A percentile compares a stretch with the other conserved stretches of the same genome.
phyloP scores from a whole-genome alignment of 1,140 invertebrate species.

The Drosophila arizonae region DNA sequence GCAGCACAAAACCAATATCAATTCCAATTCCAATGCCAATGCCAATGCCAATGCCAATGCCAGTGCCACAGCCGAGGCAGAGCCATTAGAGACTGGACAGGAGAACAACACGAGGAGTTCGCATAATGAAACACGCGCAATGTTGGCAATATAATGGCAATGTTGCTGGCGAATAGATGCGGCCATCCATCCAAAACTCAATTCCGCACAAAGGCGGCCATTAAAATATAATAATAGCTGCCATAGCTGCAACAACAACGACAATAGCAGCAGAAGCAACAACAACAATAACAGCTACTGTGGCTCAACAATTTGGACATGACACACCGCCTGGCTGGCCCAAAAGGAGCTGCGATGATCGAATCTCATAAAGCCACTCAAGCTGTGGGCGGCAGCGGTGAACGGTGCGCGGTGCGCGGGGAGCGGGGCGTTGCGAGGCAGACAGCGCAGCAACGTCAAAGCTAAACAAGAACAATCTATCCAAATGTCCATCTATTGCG shows the following conservation, averaged over 20 bases:
- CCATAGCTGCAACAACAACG: slow-evolving; percentile 40
- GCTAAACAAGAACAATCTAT: slow-evolving; percentile 82
- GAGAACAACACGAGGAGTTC: slow-evolving; percentile 17
- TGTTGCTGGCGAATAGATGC: slow-evolving; percentile 55
- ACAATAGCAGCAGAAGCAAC: slow-evolving; percentile 18
- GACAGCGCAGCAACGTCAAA: slow-evolving; percentile 57
- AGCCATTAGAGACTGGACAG: slow-evolving; percentile 63
- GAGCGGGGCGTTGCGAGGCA: not conserved
- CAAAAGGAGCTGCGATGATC: slow-evolving; percentile 56
- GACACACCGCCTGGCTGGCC: slow-evolving; percentile 47
- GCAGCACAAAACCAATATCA: slow-evolving; percentile 20
- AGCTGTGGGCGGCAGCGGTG: slow-evolving; percentile 27
- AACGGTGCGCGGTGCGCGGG: not conserved
- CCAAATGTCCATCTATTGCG: slow-evolving; percentile 81
- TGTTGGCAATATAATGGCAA: slow-evolving; percentile 64
- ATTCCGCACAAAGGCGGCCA: slow-evolving; percentile 69
- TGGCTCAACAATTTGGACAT: slow-evolving; percentile 72
- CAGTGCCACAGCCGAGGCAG: slow-evolving; percentile 1
- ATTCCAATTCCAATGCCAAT: slow-evolving; percentile 19
- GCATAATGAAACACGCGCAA: slow-evolving; percentile 74
- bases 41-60: not conserved
- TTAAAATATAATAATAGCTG: slow-evolving; percentile 81
- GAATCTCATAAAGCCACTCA: slow-evolving; percentile 68
- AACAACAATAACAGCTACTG: slow-evolving; percentile 35
- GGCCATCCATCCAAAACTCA: slow-evolving; percentile 37